Evolutionary conservation across 35 echinoderm and acorn worm genomes (phyloP).

Genomic region (Strongylocentrotus purpuratus): DNA sequence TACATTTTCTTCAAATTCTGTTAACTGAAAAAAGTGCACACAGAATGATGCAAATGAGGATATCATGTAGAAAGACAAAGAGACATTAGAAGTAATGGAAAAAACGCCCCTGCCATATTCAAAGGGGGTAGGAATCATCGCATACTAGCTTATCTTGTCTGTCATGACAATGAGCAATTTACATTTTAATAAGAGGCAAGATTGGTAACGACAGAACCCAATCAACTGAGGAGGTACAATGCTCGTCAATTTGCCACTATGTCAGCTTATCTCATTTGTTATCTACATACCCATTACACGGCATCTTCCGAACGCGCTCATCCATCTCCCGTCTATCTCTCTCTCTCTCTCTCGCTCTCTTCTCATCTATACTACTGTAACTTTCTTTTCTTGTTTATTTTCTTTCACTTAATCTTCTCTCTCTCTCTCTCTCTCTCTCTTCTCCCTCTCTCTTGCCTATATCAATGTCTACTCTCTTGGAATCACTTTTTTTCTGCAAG

Average conservation of each 20-base stretch:
- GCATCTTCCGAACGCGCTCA: background rate
- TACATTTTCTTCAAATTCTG: too few species aligned
- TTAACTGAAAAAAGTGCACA: too few species aligned
- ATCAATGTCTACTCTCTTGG: background rate
- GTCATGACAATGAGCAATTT: background rate
- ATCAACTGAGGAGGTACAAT: background rate
- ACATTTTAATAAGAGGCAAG: conserved; percentile 18
- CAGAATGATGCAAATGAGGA: too few species aligned
- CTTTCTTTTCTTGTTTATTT: background rate
- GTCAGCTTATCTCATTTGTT: conserved; percentile 17
- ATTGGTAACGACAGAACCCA: background rate
- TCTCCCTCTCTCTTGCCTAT: background rate
- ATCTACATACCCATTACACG: background rate
- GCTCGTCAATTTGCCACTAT: conserved; percentile 2
- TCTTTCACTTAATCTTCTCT: background rate
- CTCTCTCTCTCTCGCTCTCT: background rate
- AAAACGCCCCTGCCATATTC: background rate
- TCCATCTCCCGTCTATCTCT: background rate
- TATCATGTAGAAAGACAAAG: background rate
- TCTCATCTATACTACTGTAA: background rate
- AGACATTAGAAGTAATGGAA: background rate
- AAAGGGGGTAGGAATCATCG: background rate
- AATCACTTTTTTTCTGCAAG: too few species aligned
- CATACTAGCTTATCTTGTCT: background rate
- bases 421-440: background rate